Percentiles rank a stretch among this genome's conserved stretches.
Conservation (phyloP, 1,140 invertebrate species). For the Penaeus chinensis region DNA sequence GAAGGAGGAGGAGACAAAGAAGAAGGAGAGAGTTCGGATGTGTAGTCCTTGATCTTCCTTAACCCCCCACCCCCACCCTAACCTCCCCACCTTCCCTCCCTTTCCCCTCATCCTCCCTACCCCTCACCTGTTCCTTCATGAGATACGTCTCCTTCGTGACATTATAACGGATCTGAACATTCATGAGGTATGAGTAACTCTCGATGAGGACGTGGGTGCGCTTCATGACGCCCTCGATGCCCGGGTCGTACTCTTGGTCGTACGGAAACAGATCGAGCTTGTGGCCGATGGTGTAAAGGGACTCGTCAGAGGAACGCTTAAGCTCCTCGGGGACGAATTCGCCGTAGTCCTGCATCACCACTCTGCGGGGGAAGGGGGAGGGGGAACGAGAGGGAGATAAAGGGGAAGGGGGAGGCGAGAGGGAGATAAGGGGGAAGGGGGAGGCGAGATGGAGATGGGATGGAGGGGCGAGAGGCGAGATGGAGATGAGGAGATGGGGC, state of each 20-base stretch:
- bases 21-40: too few species aligned
- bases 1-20: too few species aligned
- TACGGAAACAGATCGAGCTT: conserved; percentile 42
- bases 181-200: conserved; percentile 52
- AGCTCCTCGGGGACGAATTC: conserved; percentile 49
- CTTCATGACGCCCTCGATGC: conserved; percentile 24
- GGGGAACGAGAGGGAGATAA: background rate
- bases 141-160: conserved; percentile 42
- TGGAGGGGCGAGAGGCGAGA: too few species aligned
- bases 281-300: conserved; percentile 27
- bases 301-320: conserved; percentile 27
- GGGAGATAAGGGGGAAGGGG: too few species aligned
- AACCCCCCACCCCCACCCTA: too few species aligned
- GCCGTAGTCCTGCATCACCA: conserved; percentile 54
- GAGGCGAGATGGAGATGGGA: too few species aligned
- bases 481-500: too few species aligned
- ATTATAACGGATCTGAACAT: conserved; percentile 33
- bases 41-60: too few species aligned
- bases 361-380: background rate
- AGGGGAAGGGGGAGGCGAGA: too few species aligned
- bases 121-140: conserved; percentile 56
- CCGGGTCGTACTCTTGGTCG: conserved; percentile 22
- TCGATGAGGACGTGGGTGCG: conserved; percentile 45
- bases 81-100: too few species aligned
- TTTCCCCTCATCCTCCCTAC: too few species aligned